phyloP scores from a whole-genome alignment of 2,888 invertebrate species.

The Zhuqinia jingwanae region DNA sequence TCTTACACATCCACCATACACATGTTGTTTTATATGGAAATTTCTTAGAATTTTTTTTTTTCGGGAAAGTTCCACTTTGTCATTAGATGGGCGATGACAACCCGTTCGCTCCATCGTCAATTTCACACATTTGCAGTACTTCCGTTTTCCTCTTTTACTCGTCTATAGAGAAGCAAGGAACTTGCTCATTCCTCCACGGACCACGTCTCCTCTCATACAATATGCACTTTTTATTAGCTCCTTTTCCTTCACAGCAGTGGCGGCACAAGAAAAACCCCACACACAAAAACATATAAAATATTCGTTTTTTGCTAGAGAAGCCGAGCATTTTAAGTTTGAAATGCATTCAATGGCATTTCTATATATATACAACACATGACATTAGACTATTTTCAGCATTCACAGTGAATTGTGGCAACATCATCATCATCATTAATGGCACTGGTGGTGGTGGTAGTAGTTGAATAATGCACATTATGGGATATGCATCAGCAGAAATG shows the following conservation, averaged over 20 bases:
- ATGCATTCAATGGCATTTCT: conserved; percentile 29
- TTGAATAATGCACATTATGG: too few relatives aligned
- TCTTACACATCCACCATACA: too few relatives aligned
- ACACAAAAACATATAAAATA: background rate
- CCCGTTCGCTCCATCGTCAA: background rate
- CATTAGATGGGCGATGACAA: conserved; percentile 21
- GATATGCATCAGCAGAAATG: too few relatives aligned
- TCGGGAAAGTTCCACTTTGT: background rate
- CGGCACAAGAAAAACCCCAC: background rate
- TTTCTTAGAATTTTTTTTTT: background rate
- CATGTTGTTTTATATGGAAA: too few relatives aligned
- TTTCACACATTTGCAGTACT: conserved; percentile 21
- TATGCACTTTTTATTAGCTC: background rate
- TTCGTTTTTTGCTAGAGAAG: background rate
- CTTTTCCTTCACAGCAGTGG: too few relatives aligned
- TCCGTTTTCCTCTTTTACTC: background rate
- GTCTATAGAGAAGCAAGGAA: too few relatives aligned
- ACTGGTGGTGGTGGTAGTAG: background rate
- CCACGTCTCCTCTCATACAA: too few relatives aligned
- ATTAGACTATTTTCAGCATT: conserved; percentile 10
- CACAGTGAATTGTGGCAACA: background rate
- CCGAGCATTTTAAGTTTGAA: conserved; percentile 21
- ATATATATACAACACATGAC: background rate
- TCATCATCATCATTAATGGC: too few relatives aligned
- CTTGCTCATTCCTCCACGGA: too few relatives aligned